Evolutionary conservation across 2,113 vertebrate genomes (phyloP).

Genomic region (Amia ocellicauda): DNA sequence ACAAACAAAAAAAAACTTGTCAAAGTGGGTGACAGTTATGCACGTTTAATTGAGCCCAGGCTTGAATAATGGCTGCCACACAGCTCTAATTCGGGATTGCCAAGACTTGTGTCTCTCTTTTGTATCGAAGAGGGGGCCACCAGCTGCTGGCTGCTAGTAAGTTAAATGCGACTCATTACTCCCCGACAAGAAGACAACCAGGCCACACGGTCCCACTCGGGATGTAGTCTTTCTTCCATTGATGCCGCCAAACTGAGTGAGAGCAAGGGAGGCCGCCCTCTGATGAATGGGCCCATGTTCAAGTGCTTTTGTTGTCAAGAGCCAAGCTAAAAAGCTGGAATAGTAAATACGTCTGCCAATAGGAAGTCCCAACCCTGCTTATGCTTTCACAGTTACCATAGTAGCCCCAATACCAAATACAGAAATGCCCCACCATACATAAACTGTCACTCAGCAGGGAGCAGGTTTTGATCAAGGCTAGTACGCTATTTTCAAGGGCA

Average conservation of each 20-base stretch:
- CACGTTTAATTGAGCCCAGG: constrained; percentile 64
- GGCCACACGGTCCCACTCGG: constrained; percentile 59
- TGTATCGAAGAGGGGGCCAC: constrained; percentile 40
- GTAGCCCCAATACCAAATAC: constrained; percentile 36
- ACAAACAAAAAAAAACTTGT: constrained; percentile 39
- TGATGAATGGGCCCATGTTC: constrained; percentile 35
- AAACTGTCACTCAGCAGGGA: too few species aligned
- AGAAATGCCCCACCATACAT: constrained; percentile 42
- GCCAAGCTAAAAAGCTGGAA: not conserved
- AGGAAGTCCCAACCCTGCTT: constrained; percentile 29
- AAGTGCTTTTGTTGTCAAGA: constrained; percentile 5
- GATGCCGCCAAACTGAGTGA: constrained; percentile 54
- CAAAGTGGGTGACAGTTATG: constrained; percentile 43
- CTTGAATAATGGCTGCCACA: constrained; percentile 40
- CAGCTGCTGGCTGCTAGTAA: constrained; percentile 67
- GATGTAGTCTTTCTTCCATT: constrained; percentile 44
- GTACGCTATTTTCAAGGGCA: too few species aligned
- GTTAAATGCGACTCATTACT: constrained; percentile 71
- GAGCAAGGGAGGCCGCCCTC: constrained; percentile 51
- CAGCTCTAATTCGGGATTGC: constrained; percentile 43
- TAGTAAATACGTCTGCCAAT: constrained; percentile 17
- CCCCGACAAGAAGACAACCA: constrained; percentile 67
- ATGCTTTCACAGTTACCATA: constrained; percentile 44
- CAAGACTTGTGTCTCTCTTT: constrained; percentile 23
- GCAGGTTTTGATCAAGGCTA: too few species aligned